phyloP scores from a whole-genome alignment of 2,797 vertebrate species.

The Sebastes oblongus region DNA sequence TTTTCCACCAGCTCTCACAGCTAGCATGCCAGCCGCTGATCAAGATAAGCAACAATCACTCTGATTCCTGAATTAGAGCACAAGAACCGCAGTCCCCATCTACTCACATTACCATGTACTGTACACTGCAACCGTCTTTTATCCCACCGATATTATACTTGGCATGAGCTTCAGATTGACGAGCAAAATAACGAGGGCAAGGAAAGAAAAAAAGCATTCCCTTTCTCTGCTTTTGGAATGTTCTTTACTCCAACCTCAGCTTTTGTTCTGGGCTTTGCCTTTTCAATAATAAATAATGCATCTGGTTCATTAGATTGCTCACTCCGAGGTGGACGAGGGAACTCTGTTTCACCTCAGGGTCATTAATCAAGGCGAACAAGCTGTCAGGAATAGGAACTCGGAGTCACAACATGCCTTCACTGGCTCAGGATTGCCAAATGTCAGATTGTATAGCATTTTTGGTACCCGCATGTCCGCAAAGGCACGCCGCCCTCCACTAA shows the following conservation, averaged over 20 bases:
- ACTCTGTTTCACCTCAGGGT: slow-evolving; percentile 68
- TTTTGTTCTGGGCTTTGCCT: slow-evolving; percentile 58
- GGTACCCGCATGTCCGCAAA: slow-evolving; percentile 23
- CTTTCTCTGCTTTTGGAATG: slow-evolving; percentile 37
- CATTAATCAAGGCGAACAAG: slow-evolving; percentile 70
- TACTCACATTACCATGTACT: slow-evolving; percentile 39
- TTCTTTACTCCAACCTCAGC: slow-evolving; percentile 37
- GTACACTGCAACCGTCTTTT: slow-evolving; percentile 22
- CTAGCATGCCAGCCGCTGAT: slow-evolving; percentile 48
- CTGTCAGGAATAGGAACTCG: slow-evolving; percentile 61
- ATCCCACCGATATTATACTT: slow-evolving; percentile 54
- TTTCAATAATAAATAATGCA: slow-evolving; percentile 79
- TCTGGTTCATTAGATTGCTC: slow-evolving; percentile 75
- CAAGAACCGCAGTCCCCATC: slow-evolving; percentile 22
- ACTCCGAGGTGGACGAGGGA: slow-evolving; percentile 59
- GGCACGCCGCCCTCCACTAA: slow-evolving; percentile 30
- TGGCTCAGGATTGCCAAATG: slow-evolving; percentile 33
- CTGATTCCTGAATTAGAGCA: slow-evolving; percentile 57
- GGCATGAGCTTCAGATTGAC: slow-evolving; percentile 43
- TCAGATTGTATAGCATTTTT: slow-evolving; percentile 29
- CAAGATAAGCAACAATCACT: slow-evolving; percentile 64
- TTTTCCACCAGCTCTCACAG: slow-evolving; percentile 58
- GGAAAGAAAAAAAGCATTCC: slow-evolving; percentile 27
- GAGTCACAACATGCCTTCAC: slow-evolving; percentile 57
- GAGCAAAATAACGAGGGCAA: slow-evolving; percentile 24